Evolutionary conservation across 2,797 vertebrate genomes (phyloP), one percentile per base, ranked within the genome.

Genomic region (Sebastes hubbsi): DNA sequence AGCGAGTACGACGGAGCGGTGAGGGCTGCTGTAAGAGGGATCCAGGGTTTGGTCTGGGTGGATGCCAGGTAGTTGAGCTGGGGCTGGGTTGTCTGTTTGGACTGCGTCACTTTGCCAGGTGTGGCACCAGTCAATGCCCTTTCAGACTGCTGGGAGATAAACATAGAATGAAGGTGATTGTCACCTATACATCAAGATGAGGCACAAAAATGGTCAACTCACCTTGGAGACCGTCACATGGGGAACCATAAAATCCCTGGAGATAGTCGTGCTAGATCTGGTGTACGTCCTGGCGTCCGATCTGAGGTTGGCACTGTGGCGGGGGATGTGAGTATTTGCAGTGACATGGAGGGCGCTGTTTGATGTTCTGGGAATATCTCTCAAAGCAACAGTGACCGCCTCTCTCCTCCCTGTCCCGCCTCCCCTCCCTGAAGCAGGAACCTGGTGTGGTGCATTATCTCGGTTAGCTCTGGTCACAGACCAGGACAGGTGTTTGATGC

Each of bases 391-490:
- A 9, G 82, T 77, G 34, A 84, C 77, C 0, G 89, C 87, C 61
- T 92, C 90, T 8, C 85, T 88, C 72, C 90, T 83, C 6, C 82
- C 90, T 0, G 91, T 94, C 24, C 91, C 87, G 3, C 88, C 89
- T 8, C 84, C 90, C 30, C 84, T 83, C 3, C 72, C 83, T 2
- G 88, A 30, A 5, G 59, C 4, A 0, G 62, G 32, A 30, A 38
- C 52, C 27, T 54, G 78, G n/a, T 32, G 81, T 1, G 27, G 63
- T 0, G 70, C 20, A 1, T 72, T 29, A 1, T 75, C 68, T 11
- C 64, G 42, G 46, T 73, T 79, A 0, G 29, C 74, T 64, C 81
- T 80, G 76, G 81, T 78, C 49, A 78, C 72, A 1, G 86, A 29
- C 4, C 49, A 16, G n/a, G 91, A 89, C 32, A 81, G 89, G 70